Evolutionary conservation across 2,888 invertebrate genomes (phyloP), one percentile per base, ranked within the genome.

Genomic region (Microchrysa polita): DNA sequence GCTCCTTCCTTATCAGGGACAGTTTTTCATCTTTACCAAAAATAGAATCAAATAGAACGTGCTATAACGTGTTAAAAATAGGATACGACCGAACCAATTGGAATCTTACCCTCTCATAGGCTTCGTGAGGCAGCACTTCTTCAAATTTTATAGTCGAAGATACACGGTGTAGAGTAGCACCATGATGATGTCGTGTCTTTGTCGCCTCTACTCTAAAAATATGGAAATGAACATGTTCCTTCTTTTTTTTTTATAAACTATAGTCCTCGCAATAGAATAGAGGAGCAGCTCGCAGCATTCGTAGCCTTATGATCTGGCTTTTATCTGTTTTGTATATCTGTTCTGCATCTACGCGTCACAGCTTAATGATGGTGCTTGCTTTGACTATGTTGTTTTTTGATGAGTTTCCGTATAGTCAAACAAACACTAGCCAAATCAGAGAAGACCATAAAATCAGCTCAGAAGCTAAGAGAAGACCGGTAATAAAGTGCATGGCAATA

Each of bases 11-110:
- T 65, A 65, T 65, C 65, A 44, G 65, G 65, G 65, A n/a, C 23
- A 63, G 65, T 40, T 65, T 65, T 65, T 14, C 65, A 65, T 48
- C 20, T 65, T 65, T 48, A 44, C 65, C 65, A 44, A 65, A 65
- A 65, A 65, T 65, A 65, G 65, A 44, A 65, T 44, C 65, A 65
- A 65, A 44, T 20, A 65, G 22, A 34, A 65, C 27, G 27, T 34
- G 27, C 27, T 48, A n/a, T n/a, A 48, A n/a, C 12, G 48, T 7
- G 48, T 22, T 65, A 65, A 44, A 48, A 65, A 65, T 65, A 65
- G 65, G 65, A 48, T 48, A 44, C 48, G 4, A 7, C 27, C 23
- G 12, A 7, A 7, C 27, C 23, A 1, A 20, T 65, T 59, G 20
- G 42, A 65, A n/a, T 48, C 48, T 42, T 44, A 65, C n/a, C 20